Conservation (phyloP, 2,113 vertebrate genomes). For the Bubalus kerabau region DNA sequence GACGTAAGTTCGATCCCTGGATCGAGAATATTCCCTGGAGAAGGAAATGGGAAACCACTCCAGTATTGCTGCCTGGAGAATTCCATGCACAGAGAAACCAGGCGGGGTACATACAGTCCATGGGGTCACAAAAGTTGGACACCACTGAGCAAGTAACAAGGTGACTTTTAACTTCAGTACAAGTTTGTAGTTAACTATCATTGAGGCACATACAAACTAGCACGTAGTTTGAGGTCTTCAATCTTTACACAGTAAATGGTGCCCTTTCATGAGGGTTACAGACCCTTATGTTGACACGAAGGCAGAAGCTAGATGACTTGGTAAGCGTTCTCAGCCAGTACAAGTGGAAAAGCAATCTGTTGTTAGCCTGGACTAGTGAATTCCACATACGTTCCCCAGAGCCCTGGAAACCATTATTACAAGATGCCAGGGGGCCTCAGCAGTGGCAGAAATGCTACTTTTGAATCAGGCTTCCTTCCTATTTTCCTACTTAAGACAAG, state of each 20-base stretch:
- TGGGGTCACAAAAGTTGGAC: not conserved
- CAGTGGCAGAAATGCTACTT: not conserved
- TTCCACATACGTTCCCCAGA: not conserved
- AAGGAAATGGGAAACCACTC: not conserved
- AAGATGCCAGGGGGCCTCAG: not conserved
- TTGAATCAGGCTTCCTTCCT: not conserved
- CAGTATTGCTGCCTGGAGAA: not conserved
- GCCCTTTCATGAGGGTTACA: not conserved
- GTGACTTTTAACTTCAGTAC: not conserved
- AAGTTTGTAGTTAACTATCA: not conserved
- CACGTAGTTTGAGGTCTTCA: not conserved
- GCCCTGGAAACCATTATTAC: not conserved
- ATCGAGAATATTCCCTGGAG: not conserved
- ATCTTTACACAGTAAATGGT: not conserved
- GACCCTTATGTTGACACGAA: not conserved
- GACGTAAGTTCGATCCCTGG: not conserved
- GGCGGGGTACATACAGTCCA: not conserved
- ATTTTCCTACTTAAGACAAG: slow-evolving; percentile 1
- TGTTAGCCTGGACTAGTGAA: not conserved
- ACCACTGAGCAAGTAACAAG: not conserved
- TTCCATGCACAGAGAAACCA: not conserved
- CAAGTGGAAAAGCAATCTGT: not conserved
- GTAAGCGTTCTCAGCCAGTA: not conserved
- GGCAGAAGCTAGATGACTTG: not conserved
- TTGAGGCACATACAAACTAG: not conserved